Conservation (phyloP, 1,140 invertebrate species). For the Leptinotarsa undecemlineata region DNA sequence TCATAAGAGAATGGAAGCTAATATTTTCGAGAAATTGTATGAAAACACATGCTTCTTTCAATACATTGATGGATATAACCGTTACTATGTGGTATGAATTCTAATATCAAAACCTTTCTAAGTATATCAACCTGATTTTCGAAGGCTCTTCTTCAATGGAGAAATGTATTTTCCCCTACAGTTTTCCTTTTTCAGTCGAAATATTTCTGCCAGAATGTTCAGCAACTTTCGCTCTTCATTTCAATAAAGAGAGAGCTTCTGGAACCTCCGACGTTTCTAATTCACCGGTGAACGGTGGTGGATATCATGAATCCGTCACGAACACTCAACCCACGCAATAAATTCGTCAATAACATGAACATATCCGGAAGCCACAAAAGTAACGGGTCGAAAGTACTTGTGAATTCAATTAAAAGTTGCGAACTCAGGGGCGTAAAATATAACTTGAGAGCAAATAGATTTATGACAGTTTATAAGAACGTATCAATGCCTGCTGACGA, state of each 20-base stretch:
- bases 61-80: no score
- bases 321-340: conserved; percentile 20
- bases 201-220: no score
- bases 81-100: no score
- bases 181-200: no score
- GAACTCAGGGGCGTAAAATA: conserved; percentile 31
- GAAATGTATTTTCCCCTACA: no score
- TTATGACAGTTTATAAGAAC: conserved; percentile 47
- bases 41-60: no score
- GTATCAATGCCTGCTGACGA: conserved; percentile 41
- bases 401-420: conserved; percentile 45
- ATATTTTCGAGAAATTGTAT: no score
- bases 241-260: conserved; percentile 1
- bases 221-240: no score
- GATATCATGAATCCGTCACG: conserved; percentile 4
- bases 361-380: conserved; percentile 28
- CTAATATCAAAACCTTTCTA: no score
- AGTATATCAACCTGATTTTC: no score
- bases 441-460: conserved; percentile 41
- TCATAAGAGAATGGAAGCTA: no score
- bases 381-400: conserved; percentile 8
- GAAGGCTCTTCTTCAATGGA: no score
- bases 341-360: conserved; percentile 33
- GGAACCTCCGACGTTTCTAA: conserved; percentile 5
- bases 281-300: background rate